Percentiles rank a stretch among this genome's conserved stretches.
These are phyloP conservation scores for Lagria hirta DNA, from an alignment of 2,888 invertebrate genomes.

Conservation along the genomic window DNA sequence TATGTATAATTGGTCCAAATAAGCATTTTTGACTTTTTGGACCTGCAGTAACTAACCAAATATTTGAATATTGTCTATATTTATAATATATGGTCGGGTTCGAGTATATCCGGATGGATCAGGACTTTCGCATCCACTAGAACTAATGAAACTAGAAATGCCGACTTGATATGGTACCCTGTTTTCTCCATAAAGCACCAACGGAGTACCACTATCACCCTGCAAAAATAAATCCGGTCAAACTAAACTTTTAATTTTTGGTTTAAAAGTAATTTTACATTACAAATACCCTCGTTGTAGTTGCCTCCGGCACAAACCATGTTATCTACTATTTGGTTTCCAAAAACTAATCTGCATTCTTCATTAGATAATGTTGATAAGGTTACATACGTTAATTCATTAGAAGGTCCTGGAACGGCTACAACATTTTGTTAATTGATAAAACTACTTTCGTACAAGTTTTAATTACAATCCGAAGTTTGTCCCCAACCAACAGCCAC, in stretches of 20 bases:
- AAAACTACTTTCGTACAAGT: not conserved
- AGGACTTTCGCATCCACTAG: not conserved
- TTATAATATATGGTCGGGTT: too few species aligned
- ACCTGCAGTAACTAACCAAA: too few species aligned
- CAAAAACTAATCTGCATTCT: conserved; percentile 6
- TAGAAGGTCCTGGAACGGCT: conserved; percentile 3
- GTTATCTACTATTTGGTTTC: conserved; percentile 1
- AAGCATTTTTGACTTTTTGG: too few species aligned
- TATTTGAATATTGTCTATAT: too few species aligned
- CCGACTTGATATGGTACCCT: not conserved
- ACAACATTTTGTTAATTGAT: too few species aligned
- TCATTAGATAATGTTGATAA: conserved; percentile 8
- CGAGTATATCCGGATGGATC: conserved; percentile 2
- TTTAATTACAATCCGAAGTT: conserved; percentile 3
- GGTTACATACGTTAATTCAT: not conserved
- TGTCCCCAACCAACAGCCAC: conserved; percentile 7
- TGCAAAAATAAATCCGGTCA: not conserved
- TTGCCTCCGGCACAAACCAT: conserved; percentile 10
- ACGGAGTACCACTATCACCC: not conserved
- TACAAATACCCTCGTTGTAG: conserved; percentile 8
- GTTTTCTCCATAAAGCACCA: not conserved
- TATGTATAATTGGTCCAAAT: too few species aligned
- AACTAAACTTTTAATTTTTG: not conserved
- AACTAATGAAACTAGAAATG: not conserved
- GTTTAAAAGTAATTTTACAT: conserved; percentile 1